Evolutionary conservation across 2,797 vertebrate genomes (phyloP).

Genomic region (Falco peregrinus): DNA sequence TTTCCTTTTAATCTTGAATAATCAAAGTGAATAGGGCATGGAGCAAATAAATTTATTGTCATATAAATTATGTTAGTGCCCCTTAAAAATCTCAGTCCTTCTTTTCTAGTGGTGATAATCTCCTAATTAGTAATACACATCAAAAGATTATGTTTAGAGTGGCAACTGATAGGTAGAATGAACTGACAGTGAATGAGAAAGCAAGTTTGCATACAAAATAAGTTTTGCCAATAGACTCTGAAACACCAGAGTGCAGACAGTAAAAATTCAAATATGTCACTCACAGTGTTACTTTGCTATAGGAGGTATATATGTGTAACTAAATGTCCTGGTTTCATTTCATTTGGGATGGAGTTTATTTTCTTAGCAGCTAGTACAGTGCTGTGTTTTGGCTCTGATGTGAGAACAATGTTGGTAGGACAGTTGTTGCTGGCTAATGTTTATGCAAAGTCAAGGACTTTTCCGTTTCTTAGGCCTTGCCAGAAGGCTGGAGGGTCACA

Average conservation of each 20-base stretch:
- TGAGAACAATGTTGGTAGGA: too few relatives aligned
- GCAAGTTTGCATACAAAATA: background rate
- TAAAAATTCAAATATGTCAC: background rate
- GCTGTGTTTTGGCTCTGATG: too few relatives aligned
- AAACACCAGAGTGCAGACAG: background rate
- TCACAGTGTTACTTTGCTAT: background rate
- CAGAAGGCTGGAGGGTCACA: too few relatives aligned
- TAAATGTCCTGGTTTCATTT: too few relatives aligned
- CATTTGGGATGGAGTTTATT: too few relatives aligned
- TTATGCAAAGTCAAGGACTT: too few relatives aligned
- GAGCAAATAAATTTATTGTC: background rate
- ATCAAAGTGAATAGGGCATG: background rate
- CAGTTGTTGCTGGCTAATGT: too few relatives aligned
- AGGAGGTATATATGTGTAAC: background rate
- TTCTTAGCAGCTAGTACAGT: too few relatives aligned
- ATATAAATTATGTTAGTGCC: background rate
- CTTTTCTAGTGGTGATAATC: background rate
- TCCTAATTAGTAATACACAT: background rate
- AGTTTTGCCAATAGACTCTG: background rate
- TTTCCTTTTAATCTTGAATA: background rate
- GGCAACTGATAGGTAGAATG: background rate
- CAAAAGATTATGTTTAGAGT: background rate
- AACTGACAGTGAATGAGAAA: background rate
- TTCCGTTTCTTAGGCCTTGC: too few relatives aligned
- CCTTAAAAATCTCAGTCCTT: background rate